These are phyloP conservation scores for Drosophila prolongata DNA, from an alignment of 2,888 invertebrate genomes.

Conservation along the genomic window DNA sequence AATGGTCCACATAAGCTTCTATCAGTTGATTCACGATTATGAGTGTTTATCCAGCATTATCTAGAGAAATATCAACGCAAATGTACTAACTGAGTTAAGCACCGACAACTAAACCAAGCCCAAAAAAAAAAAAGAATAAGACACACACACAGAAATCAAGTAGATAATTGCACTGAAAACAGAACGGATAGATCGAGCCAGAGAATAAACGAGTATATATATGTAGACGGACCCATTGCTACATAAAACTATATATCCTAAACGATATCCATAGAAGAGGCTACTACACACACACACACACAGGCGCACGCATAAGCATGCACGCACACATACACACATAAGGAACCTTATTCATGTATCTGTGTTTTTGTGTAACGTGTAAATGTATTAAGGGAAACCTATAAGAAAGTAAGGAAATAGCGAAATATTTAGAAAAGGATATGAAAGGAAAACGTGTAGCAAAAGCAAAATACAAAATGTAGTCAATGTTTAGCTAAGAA, in stretches of 20 bases:
- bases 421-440: constrained; percentile 66
- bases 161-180: constrained; percentile 42
- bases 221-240: constrained; percentile 30
- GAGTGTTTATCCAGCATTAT: constrained; percentile 46
- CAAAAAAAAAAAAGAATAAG: not conserved
- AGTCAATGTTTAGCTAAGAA: constrained; percentile 77
- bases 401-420: constrained; percentile 48
- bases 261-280: constrained; percentile 33
- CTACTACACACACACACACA: constrained; percentile 20
- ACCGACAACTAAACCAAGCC: constrained; percentile 30
- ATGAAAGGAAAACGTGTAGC: constrained; percentile 64
- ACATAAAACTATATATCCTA: constrained; percentile 30
- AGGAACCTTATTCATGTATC: constrained; percentile 61
- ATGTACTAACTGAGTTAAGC: constrained; percentile 36
- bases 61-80: constrained; percentile 41
- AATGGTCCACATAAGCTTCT: constrained; percentile 52
- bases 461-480: constrained; percentile 72
- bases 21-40: constrained; percentile 53
- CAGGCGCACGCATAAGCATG: constrained; percentile 16
- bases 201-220: constrained; percentile 9
- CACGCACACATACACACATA: constrained; percentile 37
- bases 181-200: constrained; percentile 17
- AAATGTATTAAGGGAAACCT: constrained; percentile 55
- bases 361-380: constrained; percentile 71
- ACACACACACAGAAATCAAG: constrained; percentile 35